A percentile compares a stretch with the other conserved stretches of the same genome.
Evolutionary conservation across 2,888 invertebrate species (phyloP).

Genomic region (Alsophila aescularia): DNA sequence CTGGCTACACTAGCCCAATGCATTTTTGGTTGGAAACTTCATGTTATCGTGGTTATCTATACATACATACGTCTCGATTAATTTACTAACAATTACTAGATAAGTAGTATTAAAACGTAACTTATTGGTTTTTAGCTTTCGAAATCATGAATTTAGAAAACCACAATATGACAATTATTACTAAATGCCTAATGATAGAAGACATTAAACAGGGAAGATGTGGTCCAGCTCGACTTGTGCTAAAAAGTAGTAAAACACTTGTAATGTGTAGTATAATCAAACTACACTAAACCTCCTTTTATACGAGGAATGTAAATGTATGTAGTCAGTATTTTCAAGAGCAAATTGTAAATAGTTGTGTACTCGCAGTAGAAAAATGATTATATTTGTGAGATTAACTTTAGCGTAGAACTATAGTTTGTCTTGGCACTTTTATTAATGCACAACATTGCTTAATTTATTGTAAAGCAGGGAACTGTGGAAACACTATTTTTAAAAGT

Average conservation of each 20-base stretch:
- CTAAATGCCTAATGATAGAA: slow-evolving; percentile 5
- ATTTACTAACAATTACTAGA: too few relatives aligned
- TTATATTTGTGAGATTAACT: slow-evolving; percentile 30
- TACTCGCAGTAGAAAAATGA: slow-evolving; percentile 28
- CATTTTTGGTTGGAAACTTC: too few relatives aligned
- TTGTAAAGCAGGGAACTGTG: slow-evolving; percentile 1
- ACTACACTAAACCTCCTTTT: slow-evolving; percentile 2
- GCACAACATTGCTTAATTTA: slow-evolving; percentile 28
- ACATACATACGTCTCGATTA: too few relatives aligned
- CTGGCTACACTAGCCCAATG: too few relatives aligned
- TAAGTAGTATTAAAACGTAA: background rate
- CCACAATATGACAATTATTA: background rate
- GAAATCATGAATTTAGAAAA: slow-evolving; percentile 11
- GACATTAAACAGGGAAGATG: slow-evolving; percentile 22
- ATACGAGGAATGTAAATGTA: slow-evolving; percentile 15
- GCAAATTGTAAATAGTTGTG: slow-evolving; percentile 24
- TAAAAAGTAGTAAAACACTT: slow-evolving; percentile 4
- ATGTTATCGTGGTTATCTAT: too few relatives aligned
- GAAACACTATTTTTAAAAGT: background rate
- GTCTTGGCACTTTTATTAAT: slow-evolving; percentile 25
- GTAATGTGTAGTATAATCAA: background rate
- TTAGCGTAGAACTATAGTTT: slow-evolving; percentile 21
- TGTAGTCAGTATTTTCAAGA: slow-evolving; percentile 15
- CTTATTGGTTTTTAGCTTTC: background rate
- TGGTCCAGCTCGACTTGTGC: slow-evolving; percentile 18